phyloP scores from a whole-genome alignment of 2,888 invertebrate species.

The Parasteatoda lunata region DNA sequence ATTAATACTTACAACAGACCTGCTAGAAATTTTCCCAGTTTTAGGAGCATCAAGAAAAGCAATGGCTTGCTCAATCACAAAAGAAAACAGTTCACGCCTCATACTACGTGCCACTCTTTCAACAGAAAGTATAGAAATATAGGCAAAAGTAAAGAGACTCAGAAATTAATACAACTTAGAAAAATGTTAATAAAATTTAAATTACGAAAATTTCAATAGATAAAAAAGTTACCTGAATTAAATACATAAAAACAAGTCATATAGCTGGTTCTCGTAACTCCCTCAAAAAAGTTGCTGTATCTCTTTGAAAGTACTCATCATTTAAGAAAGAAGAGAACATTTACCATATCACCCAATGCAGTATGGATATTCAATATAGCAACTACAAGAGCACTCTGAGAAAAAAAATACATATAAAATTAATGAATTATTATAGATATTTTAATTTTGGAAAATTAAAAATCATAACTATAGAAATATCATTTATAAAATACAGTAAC shows the following conservation, averaged over 20 bases:
- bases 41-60: constrained; percentile 92
- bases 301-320: constrained; percentile 76
- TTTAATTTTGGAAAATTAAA: too few species aligned
- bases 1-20: constrained; percentile 76
- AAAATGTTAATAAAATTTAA: too few species aligned
- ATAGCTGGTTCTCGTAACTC: constrained; percentile 82
- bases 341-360: constrained; percentile 86
- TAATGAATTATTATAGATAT: too few species aligned
- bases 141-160: constrained; percentile 90
- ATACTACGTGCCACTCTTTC: constrained; percentile 89
- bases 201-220: too few species aligned
- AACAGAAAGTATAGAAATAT: constrained; percentile 91
- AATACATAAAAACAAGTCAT: constrained; percentile 81
- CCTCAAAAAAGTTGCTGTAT: constrained; percentile 78
- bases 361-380: constrained; percentile 92
- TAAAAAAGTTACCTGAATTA: constrained; percentile 80
- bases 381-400: constrained; percentile 89
- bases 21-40: constrained; percentile 93
- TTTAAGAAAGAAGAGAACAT: constrained; percentile 78
- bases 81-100: constrained; percentile 86
- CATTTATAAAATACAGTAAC: too few species aligned
- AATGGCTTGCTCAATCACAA: constrained; percentile 89
- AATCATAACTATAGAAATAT: too few species aligned
- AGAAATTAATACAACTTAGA: constrained; percentile 74
- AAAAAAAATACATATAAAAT: constrained; percentile 70